Evolutionary conservation across 2,797 vertebrate species (phyloP), one percentile per base, ranked within the genome.

Genomic region (Lateolabrax maculatus): DNA sequence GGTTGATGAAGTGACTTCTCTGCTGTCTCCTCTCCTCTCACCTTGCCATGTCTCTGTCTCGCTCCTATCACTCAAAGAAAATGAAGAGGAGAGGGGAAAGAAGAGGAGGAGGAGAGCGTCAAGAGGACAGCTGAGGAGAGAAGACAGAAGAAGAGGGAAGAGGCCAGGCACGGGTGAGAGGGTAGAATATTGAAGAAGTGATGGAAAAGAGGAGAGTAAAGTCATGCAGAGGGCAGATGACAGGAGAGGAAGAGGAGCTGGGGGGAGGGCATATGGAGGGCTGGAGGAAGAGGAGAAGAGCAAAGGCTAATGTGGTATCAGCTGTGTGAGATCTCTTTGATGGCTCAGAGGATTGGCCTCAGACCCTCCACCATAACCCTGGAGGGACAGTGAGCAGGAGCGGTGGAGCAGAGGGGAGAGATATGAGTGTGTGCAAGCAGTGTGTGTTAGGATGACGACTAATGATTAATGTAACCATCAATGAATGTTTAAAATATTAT

Each of bases 1-100:
- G 85, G 81, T 83, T 92, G 90, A 90, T 87, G 84, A 84, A 86
- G 81, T 72, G 85, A 87, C 82, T 87, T 83, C 81, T 75, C 69
- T 12, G 73, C 81, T 64, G 55, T 83, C 73, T 81, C 48, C 64
- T 75, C 53, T 87, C 68, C 62, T 65, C 82, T 70, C 53, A n/a
- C 66, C 53, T 49, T 64, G 74, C 77, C 71, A 51, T 71, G 79
- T 75, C 76, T 75, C 68, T 61, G 62, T 73, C 79, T 84, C 19
- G 18, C 60, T 73, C 69, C 80, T 58, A 78, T 88, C 84, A 73
- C 70, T 89, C 84, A 84, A 48, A 37, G 65, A 84, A 63, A 83
- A 86, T 64, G 80, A 70, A 77, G 71, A 82, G 71, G 2, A 52
- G 73, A 15, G 18, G 8, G 46, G 48, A 60, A 56, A 39, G 25